Percentiles rank a stretch among this genome's conserved stretches.
Evolutionary conservation across 2,113 vertebrate genomes (phyloP).

Genomic region (Galeopterus variegatus): DNA sequence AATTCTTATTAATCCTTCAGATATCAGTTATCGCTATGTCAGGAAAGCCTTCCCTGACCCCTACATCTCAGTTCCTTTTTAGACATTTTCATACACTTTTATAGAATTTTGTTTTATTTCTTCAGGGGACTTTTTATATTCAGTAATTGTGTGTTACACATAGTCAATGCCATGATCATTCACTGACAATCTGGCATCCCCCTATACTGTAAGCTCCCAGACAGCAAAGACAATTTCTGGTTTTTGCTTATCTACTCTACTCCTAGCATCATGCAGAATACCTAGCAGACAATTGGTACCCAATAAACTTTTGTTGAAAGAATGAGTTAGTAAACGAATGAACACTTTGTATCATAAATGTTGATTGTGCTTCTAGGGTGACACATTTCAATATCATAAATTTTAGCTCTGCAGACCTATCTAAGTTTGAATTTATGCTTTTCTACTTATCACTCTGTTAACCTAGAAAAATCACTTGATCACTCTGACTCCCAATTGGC

Average conservation of each 20-base stretch:
- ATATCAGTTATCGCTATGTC: not conserved
- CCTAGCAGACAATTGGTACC: not conserved
- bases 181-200: not conserved
- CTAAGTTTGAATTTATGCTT: not conserved
- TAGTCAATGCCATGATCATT: not conserved
- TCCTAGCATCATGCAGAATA: not conserved
- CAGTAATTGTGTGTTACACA: not conserved
- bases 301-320: not conserved
- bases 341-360: not conserved
- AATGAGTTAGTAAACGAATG: not conserved
- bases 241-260: not conserved
- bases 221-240: not conserved
- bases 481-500: not conserved
- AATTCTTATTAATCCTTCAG: not conserved
- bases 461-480: not conserved
- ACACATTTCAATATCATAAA: not conserved
- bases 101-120: not conserved
- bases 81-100: not conserved
- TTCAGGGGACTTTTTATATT: not conserved
- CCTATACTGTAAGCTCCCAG: not conserved
- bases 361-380: not conserved
- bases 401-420: not conserved
- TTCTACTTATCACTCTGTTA: not conserved
- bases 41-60: not conserved
- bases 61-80: not conserved